Evolutionary conservation across 1,140 invertebrate genomes (phyloP).

Genomic region (Drosophila pruinosa): DNA sequence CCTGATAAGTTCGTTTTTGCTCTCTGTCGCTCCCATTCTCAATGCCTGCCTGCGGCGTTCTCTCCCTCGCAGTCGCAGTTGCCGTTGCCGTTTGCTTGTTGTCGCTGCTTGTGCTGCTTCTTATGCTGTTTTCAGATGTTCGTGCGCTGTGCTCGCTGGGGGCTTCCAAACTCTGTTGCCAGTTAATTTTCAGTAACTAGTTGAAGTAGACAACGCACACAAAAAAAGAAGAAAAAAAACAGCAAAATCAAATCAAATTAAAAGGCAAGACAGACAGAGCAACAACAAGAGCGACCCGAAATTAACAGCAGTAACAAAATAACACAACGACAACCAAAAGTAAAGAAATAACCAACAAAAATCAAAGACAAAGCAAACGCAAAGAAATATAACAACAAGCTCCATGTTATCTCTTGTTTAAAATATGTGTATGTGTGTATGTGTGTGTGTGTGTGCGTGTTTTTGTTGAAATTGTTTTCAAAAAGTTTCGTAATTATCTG

Average conservation of each 20-base stretch:
- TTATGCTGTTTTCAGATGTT: constrained; percentile 52
- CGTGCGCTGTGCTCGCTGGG: constrained; percentile 58
- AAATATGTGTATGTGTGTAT: constrained; percentile 1
- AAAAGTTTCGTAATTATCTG: constrained; percentile 50
- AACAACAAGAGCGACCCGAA: constrained; percentile 18
- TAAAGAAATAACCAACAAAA: constrained; percentile 31
- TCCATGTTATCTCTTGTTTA: constrained; percentile 15
- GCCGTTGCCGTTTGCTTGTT: constrained; percentile 8
- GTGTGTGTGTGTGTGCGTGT: constrained; percentile 13
- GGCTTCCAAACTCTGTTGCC: constrained; percentile 71
- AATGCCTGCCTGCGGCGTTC: constrained; percentile 16
- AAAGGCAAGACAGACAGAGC: constrained; percentile 21
- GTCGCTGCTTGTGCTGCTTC: constrained; percentile 23
- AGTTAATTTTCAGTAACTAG: constrained; percentile 80
- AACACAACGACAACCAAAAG: constrained; percentile 16
- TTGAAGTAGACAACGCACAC: constrained; percentile 74
- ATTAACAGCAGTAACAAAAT: constrained; percentile 29
- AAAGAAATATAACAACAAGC: constrained; percentile 18
- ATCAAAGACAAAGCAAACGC: constrained; percentile 23
- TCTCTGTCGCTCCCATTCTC: constrained; percentile 36
- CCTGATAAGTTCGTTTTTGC: constrained; percentile 25
- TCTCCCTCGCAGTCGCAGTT: neutral
- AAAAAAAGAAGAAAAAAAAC: constrained; percentile 24
- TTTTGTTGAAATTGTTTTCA: constrained; percentile 39
- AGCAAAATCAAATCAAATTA: constrained; percentile 45